phyloP scores from a whole-genome alignment of 2,797 vertebrate genomes.

The Liparis tanakae region DNA sequence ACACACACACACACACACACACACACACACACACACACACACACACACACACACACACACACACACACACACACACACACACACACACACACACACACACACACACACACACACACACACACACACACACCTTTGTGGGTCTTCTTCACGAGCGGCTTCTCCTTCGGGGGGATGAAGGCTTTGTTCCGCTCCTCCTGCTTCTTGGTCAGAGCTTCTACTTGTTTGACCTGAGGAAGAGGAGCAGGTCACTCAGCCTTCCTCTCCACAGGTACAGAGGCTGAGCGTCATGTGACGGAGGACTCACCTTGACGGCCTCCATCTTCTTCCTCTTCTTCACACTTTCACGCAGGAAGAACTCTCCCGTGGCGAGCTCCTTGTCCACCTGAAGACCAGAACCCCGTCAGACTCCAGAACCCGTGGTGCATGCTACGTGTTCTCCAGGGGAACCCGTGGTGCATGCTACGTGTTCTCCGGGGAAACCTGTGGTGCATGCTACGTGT shows the following conservation, averaged over 20 bases:
- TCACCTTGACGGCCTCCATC: slow-evolving; percentile 92
- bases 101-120: background rate
- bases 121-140: slow-evolving; percentile 73
- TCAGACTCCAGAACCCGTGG: no score
- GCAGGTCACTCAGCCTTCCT: slow-evolving; percentile 7
- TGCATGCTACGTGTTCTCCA: no score
- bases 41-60: no score
- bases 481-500: no score
- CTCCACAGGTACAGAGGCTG: no score
- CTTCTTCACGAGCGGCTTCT: slow-evolving; percentile 87
- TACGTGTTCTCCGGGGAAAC: no score
- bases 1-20: no score
- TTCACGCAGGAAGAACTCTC: slow-evolving; percentile 94
- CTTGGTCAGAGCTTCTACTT: slow-evolving; percentile 88
- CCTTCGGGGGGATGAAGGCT: slow-evolving; percentile 95
- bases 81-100: no score
- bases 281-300: no score
- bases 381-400: slow-evolving; percentile 76
- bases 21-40: no score
- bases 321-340: slow-evolving; percentile 91
- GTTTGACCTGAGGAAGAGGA: slow-evolving; percentile 82
- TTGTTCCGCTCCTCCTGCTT: slow-evolving; percentile 93
- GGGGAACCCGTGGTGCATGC: no score
- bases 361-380: slow-evolving; percentile 93
- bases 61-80: no score